Percentiles rank a stretch among this genome's conserved stretches.
phyloP scores from a whole-genome alignment of 23 tunicate species.

The Styela clava region DNA sequence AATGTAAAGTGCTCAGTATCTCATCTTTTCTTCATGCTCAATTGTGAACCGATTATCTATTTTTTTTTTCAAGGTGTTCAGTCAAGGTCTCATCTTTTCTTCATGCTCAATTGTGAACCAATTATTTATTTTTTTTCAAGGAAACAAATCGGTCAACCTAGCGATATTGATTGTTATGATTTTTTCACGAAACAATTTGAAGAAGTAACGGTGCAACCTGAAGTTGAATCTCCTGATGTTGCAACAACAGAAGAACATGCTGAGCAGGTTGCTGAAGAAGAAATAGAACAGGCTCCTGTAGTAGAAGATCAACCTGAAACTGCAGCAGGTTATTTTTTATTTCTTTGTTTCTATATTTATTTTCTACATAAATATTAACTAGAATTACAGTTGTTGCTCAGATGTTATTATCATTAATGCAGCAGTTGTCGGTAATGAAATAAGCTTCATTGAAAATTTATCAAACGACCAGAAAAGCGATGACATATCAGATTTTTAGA shows the following conservation, averaged over 20 bases:
- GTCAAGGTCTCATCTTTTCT: no score
- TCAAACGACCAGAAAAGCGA: no score
- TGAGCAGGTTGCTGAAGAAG: constrained; percentile 4
- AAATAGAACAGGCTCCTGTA: constrained; percentile 9
- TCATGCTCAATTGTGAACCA: not conserved
- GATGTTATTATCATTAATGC: no score
- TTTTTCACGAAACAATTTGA: constrained; percentile 86
- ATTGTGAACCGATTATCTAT: not conserved
- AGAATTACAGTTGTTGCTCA: no score
- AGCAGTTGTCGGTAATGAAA: no score
- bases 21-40: no score
- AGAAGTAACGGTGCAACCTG: constrained; percentile 27
- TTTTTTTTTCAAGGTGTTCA: no score
- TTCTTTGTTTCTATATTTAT: no score
- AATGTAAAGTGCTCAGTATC: no score
- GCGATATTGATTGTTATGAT: constrained; percentile 65
- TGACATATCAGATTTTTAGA: no score
- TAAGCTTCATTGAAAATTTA: no score
- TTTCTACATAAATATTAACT: no score
- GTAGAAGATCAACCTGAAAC: constrained; percentile 5
- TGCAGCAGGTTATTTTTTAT: not conserved
- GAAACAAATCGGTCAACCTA: constrained; percentile 38
- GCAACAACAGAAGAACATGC: not conserved
- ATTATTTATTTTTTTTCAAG: constrained; percentile 12
- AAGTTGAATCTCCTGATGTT: constrained; percentile 22